A percentile compares a stretch with the other conserved stretches of the same genome.
Conservation (phyloP, 23 tunicate species). For the Clavelina lepadiformis region DNA sequence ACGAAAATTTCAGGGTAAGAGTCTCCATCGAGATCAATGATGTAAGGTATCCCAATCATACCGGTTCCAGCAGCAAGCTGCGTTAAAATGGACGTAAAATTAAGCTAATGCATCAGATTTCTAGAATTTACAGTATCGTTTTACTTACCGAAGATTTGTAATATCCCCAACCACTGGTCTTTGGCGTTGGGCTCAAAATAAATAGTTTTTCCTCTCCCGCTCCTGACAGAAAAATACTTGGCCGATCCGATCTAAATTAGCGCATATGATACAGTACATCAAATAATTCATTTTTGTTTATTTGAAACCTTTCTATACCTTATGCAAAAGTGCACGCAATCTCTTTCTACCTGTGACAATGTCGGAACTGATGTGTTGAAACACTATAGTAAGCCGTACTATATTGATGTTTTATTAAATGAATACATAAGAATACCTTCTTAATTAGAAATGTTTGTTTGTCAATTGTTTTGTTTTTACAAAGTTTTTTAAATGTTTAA, state of each 20-base stretch:
- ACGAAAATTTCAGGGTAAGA: constrained; percentile 89
- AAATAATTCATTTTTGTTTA: not conserved
- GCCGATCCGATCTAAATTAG: constrained; percentile 60
- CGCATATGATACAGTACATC: not conserved
- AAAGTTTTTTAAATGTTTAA: not conserved
- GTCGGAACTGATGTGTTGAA: too few species aligned
- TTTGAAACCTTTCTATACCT: not conserved
- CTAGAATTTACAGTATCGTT: not conserved
- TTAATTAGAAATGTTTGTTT: too few species aligned
- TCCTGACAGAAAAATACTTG: constrained; percentile 87
- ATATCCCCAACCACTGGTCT: constrained; percentile 71
- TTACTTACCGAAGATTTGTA: constrained; percentile 59
- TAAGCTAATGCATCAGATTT: too few species aligned
- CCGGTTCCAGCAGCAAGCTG: constrained; percentile 61
- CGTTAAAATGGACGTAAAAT: too few species aligned
- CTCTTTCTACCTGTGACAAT: too few species aligned
- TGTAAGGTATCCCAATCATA: constrained; percentile 69
- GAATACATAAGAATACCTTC: too few species aligned
- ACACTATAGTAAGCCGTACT: too few species aligned
- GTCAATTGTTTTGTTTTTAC: not conserved
- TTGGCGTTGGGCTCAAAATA: constrained; percentile 81
- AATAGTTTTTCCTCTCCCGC: constrained; percentile 63
- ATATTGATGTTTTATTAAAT: too few species aligned
- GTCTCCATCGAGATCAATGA: constrained; percentile 84
- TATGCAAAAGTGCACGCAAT: too few species aligned